Base-by-base conservation (phyloP, 1,140 invertebrate species). In the Vanessa tameamea region DNA sequence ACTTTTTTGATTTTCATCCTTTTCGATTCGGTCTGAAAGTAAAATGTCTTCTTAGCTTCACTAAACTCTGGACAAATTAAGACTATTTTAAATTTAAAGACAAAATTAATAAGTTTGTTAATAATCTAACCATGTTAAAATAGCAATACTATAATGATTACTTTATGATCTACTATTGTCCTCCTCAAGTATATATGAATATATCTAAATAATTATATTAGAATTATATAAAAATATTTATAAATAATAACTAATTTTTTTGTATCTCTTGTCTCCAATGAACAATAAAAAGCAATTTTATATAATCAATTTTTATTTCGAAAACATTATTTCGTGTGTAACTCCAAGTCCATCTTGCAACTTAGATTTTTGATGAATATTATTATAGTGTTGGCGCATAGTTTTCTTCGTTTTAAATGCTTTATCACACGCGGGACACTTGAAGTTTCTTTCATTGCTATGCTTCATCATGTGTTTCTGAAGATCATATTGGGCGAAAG, bases 341-440 rank as follows among this genome's bases (percentile, higher is more conserved):
- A 15, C 23, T 55, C 43, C 37, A 59, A 15, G 11, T 43, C 43
- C 37, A 48, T 61, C 43, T 50, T 63, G 55, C 3, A 9, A 20
- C 47, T 61, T 69, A 31, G 47, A 48, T 69, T 77, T 78, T 66
- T 79, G 63, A 26, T 85, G 81, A 64, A 83, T 78, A 67, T 83
- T 84, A 55, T 64, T 78, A 47, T 71, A 79, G 83, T 97, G 96
- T 77, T 96, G 96, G 65, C 95, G 94, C 13, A 97, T 89, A 84
- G 96, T 96, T 78, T 97, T 96, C 81, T 96, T 96, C 0, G 96
- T 94, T 3, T 95, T 96, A 79, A 97, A 97, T 53, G 94, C 94
- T 82, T 97, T 97, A 4, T 95, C 94, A 83, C 97, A 97, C 15
- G 95, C 90, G 43, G 96, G 95, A 83, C 96, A 97, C 23, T 94